Conservation (phyloP, 2,797 vertebrate species). For the Gallinago nigripennis region DNA sequence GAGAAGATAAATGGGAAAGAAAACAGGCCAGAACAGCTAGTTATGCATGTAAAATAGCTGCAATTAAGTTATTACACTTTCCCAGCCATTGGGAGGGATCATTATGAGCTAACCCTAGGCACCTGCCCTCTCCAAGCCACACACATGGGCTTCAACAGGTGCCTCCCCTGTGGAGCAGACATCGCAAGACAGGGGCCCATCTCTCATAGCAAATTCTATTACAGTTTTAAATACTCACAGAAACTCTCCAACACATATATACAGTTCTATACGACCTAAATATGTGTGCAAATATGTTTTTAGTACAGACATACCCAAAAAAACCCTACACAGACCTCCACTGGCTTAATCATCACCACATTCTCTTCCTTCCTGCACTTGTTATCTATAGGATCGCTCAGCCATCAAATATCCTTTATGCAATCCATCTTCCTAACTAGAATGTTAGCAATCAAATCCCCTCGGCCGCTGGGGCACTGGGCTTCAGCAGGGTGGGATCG, state of each 20-base stretch:
- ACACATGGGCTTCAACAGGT: neutral
- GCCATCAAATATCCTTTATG: conserved; percentile 52
- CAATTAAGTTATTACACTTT: conserved; percentile 28
- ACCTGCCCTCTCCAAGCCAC: neutral
- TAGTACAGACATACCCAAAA: neutral
- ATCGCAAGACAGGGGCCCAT: neutral
- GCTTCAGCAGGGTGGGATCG: neutral
- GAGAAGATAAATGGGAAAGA: neutral
- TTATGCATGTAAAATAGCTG: conserved; percentile 4
- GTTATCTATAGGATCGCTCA: conserved; percentile 5
- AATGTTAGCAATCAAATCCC: conserved; percentile 31
- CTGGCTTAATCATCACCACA: neutral
- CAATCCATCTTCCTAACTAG: conserved; percentile 23
- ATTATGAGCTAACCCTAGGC: neutral
- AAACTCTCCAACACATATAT: neutral
- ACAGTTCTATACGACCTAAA: neutral
- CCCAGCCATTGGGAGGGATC: neutral
- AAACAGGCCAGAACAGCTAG: neutral
- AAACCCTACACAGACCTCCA: neutral
- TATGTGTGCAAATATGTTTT: neutral
- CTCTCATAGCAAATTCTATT: neutral
- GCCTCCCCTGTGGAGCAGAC: neutral
- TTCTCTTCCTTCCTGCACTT: neutral
- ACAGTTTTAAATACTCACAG: neutral
- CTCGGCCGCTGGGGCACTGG: neutral